phyloP scores from a whole-genome alignment of 1,140 invertebrate species.

The Bombus turneri region DNA sequence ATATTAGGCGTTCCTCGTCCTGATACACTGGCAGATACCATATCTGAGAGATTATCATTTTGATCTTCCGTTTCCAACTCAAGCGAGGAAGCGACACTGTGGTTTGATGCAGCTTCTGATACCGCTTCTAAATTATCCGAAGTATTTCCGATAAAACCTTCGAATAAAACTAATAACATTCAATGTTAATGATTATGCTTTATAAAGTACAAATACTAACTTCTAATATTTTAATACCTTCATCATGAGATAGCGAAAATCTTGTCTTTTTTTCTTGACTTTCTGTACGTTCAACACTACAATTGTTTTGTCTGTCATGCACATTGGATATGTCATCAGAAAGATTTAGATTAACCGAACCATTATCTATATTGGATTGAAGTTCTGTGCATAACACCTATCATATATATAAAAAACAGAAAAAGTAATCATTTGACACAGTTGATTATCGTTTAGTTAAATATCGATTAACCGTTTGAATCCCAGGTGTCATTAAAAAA shows the following conservation, averaged over 20 bases:
- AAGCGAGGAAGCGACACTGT: slow-evolving; percentile 95
- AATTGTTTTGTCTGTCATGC: slow-evolving; percentile 72
- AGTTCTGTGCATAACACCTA: slow-evolving; percentile 81
- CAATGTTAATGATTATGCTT: slow-evolving; percentile 24
- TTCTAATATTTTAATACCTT: slow-evolving; percentile 82
- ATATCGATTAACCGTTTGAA: not conserved
- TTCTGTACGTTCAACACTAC: slow-evolving; percentile 78
- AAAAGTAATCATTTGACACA: not conserved
- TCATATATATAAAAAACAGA: not conserved
- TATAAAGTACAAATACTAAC: not conserved
- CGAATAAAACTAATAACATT: slow-evolving; percentile 75
- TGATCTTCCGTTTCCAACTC: slow-evolving; percentile 93
- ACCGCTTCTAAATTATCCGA: slow-evolving; percentile 97
- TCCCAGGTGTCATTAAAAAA: too few species aligned
- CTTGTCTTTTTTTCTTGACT: slow-evolving; percentile 85
- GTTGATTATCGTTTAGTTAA: not conserved
- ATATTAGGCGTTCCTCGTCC: slow-evolving; percentile 94
- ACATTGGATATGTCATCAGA: slow-evolving; percentile 72
- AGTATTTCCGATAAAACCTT: slow-evolving; percentile 91
- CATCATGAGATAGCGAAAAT: slow-evolving; percentile 94
- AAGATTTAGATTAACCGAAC: slow-evolving; percentile 74
- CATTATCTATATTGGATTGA: slow-evolving; percentile 72
- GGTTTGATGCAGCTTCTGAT: slow-evolving; percentile 96
- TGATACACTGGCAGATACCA: slow-evolving; percentile 95
- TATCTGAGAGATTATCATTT: slow-evolving; percentile 97